Base-by-base conservation (phyloP, 2,797 vertebrate genomes). In the Muscicapa striata region DNA sequence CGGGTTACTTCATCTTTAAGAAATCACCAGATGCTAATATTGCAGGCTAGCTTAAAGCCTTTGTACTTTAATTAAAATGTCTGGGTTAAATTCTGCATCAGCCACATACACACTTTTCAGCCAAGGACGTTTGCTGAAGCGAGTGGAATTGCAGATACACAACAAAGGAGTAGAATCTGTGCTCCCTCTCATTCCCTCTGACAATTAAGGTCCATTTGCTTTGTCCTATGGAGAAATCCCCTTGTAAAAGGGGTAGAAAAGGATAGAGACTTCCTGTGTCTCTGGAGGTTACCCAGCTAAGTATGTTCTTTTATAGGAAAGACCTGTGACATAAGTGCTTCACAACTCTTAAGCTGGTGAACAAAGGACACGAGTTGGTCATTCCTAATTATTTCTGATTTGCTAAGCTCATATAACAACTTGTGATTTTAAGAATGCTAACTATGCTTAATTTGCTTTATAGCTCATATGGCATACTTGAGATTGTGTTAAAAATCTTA, bases 11-110 rank as follows among this genome's bases (percentile, higher is more conserved):
- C 64, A 57, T 86, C 63, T 74, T 86, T 34, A 75, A 88, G 83
- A 94, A 92, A 81, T 63, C 73, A 77, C 55, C 69, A 90, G 67
- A 68, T 77, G 24, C 72, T 76, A 79, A 63, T 87, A 83, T 64
- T 94, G 45, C 49, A 90, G 36, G 30, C 54, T 79, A 36, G 11
- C 26, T 81, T 82, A 66, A 93, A 89, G 55, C 43, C 82, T 91
- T 93, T 87, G 46, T 89, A 59, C 76, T 88, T 86, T 76, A 94
- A 92, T 93, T 92, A 92, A 94, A 81, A 69, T 62, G n/a, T 80
- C 67, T 83, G n/a, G 23, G 11, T 67, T 82, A 72, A 77, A 73
- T 87, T 92, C 61, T 78, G 10, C 32, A 4, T 92, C 57, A 13
- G 66, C 70, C 46, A 73, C 1, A 0, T 67, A 87, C 38, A 22